Conservation (phyloP, 1,140 invertebrate genomes). For the Ostrea edulis region DNA sequence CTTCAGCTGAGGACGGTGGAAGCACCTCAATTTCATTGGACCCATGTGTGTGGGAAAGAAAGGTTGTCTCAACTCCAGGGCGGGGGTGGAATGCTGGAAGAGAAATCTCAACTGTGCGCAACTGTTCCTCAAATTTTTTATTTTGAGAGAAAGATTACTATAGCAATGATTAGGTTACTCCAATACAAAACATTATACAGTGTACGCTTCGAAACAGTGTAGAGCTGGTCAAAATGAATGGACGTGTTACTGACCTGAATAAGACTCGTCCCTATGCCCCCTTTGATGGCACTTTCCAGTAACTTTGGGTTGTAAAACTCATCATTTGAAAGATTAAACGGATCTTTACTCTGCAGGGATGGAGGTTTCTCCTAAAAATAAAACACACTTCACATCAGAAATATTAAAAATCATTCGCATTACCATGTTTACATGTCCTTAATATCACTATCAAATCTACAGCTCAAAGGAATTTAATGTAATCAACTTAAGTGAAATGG, state of each 20-base stretch:
- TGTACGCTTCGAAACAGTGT: background rate
- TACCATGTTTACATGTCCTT: too few relatives aligned
- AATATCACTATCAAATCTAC: too few relatives aligned
- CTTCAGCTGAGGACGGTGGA: slow-evolving; percentile 95
- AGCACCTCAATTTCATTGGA: slow-evolving; percentile 90
- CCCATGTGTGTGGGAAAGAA: slow-evolving; percentile 97
- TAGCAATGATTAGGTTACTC: too few relatives aligned
- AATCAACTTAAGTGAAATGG: too few relatives aligned
- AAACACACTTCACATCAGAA: background rate
- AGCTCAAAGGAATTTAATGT: too few relatives aligned
- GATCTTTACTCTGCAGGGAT: slow-evolving; percentile 87
- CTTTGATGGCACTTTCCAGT: slow-evolving; percentile 79
- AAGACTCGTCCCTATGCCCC: slow-evolving; percentile 80
- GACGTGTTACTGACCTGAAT: slow-evolving; percentile 69
- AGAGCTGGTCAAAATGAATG: background rate
- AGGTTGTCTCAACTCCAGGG: slow-evolving; percentile 94
- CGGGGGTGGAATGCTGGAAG: slow-evolving; percentile 96
- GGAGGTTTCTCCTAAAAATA: slow-evolving; percentile 56
- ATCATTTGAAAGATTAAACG: slow-evolving; percentile 99
- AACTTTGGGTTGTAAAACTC: slow-evolving; percentile 94
- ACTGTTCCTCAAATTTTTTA: background rate
- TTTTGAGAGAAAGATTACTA: too few relatives aligned
- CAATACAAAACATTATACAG: too few relatives aligned
- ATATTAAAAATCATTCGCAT: too few relatives aligned
- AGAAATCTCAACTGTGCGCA: background rate